A percentile compares a stretch with the other conserved stretches of the same genome.
These are phyloP conservation scores for Hiodon alosoides DNA, from an alignment of 2,113 vertebrate genomes.

Conservation along the genomic window DNA sequence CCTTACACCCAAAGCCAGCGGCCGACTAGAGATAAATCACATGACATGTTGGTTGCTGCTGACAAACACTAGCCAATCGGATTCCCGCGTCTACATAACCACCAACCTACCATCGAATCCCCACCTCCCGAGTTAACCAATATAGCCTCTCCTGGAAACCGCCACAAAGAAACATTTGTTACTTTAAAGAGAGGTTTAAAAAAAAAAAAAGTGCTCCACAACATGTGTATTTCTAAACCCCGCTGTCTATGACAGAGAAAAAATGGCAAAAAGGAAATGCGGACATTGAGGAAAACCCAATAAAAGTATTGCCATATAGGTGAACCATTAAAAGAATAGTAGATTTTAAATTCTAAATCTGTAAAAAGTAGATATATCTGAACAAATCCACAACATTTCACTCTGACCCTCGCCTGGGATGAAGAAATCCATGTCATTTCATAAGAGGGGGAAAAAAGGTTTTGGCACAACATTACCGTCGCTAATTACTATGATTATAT, in stretches of 20 bases:
- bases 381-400: background rate
- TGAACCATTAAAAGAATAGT: too few relatives aligned
- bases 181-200: background rate
- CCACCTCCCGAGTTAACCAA: conserved; percentile 1
- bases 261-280: too few relatives aligned
- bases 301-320: too few relatives aligned
- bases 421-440: conserved; percentile 12
- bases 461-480: conserved; percentile 50
- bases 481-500: conserved; percentile 58
- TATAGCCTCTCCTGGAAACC: background rate
- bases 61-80: conserved; percentile 46
- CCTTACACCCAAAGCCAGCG: conserved; percentile 30
- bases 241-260: too few relatives aligned
- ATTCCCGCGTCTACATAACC: conserved; percentile 38
- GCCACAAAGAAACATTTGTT: conserved; percentile 18
- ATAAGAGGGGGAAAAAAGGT: conserved; percentile 35
- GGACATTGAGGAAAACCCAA: too few relatives aligned
- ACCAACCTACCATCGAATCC: conserved; percentile 16
- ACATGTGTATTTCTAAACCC: too few relatives aligned
- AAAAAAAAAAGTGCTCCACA: background rate
- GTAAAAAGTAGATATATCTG: too few relatives aligned
- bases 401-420: background rate
- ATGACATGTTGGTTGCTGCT: conserved; percentile 44
- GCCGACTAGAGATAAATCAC: conserved; percentile 50
- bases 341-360: too few relatives aligned